Base-by-base conservation (phyloP, 92 coral and sea anemone species). In the Muricea muricata region DNA sequence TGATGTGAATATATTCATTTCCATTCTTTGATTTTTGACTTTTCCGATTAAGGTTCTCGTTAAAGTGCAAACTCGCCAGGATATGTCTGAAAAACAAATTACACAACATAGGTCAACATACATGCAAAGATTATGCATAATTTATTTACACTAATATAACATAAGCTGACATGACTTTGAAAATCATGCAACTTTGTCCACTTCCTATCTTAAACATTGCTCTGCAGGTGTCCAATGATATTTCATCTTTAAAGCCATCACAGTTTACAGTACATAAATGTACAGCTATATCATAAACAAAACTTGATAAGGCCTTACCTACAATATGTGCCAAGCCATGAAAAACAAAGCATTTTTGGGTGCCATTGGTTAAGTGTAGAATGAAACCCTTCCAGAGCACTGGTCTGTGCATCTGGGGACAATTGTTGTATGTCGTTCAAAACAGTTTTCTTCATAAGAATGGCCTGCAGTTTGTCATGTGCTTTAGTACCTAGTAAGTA, bases 371-470 rank as follows among this genome's bases (percentile, higher is more conserved):
- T 52, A 17, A 52, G 26, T 23, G 60, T 52, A 10, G 60, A 52
- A 52, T 52, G 60, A 25, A 52, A 52, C 60, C 60, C 60, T 52
- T 52, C 26, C 18, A 52, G 60, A 52, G 60, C 21, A 52, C 60
- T 52, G 60, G 60, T 52, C 60, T 52, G 60, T 52, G 60, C 60
- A 52, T 52, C 60, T 13, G 21, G 60, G 56, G 60, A 52, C 60
- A 52, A 52, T 6, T 17, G 60, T 69, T 31, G 75, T 69, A 69
- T 69, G 75, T 69, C 75, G 35, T 69, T 69, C 20, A 69, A 32
- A 47, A 69, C 75, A 32, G 47, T 69, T 69, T 69, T 69, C 75
- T 69, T 69, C 75, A 69, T 69, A 9, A 69, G 75, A 69, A 69
- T 31, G 48, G 1, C 75, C 75, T 69, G 75, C 75, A 69, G 75